Evolutionary conservation across 2,113 vertebrate species (phyloP).

Genomic region (Excalfactoria chinensis): DNA sequence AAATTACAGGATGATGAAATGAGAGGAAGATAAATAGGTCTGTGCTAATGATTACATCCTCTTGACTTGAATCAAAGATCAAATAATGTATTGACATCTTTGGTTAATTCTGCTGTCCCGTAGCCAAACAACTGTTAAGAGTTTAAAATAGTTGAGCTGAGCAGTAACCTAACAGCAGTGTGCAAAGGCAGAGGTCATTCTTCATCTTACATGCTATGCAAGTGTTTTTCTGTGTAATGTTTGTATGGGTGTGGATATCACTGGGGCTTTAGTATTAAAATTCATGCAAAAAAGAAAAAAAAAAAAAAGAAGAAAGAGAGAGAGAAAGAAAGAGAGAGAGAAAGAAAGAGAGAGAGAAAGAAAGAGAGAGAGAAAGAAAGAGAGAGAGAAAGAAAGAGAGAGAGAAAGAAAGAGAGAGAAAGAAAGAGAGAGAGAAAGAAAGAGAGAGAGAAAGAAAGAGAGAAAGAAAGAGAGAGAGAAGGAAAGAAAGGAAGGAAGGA

Average conservation of each 20-base stretch:
- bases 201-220: not conserved
- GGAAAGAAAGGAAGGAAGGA: no score
- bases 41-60: not conserved
- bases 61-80: slow-evolving; percentile 25
- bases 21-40: slow-evolving; percentile 40
- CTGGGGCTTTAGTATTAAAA: not conserved
- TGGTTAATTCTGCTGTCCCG: not conserved
- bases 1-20: slow-evolving; percentile 34
- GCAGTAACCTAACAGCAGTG: not conserved
- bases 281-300: not conserved
- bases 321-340: no score
- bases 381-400: no score
- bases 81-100: not conserved
- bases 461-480: no score
- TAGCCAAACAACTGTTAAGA: not conserved
- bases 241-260: not conserved
- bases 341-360: no score
- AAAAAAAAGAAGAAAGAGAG: no score
- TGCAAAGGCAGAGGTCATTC: not conserved
- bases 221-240: not conserved
- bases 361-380: no score
- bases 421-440: no score
- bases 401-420: no score
- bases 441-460: no score
- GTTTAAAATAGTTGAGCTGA: slow-evolving; percentile 17